A percentile compares a stretch with the other conserved stretches of the same genome.
Evolutionary conservation across 2,888 invertebrate species (phyloP).

Genomic region (Cheilosia soror): DNA sequence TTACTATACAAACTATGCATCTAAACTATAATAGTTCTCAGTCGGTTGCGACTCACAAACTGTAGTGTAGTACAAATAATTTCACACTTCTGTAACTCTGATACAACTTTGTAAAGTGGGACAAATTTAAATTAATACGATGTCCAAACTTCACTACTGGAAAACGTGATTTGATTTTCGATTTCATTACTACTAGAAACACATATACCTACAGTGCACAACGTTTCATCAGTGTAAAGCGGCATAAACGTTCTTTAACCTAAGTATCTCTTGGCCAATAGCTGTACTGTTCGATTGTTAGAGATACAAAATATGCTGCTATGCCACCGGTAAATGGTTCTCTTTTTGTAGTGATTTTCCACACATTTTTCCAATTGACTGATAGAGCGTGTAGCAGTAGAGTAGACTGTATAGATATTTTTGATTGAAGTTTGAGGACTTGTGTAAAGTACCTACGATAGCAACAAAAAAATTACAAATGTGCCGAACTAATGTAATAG

Average conservation of each 20-base stretch:
- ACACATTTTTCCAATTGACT: conserved; percentile 68
- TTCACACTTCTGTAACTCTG: conserved; percentile 36
- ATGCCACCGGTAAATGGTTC: conserved; percentile 46
- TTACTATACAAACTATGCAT: no score
- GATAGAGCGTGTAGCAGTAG: conserved; percentile 58
- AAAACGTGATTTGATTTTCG: conserved; percentile 22
- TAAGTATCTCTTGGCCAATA: conserved; percentile 13
- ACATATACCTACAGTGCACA: background rate
- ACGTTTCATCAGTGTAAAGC: conserved; percentile 39
- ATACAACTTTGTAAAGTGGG: background rate
- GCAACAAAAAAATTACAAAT: no score
- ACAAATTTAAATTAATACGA: conserved; percentile 10
- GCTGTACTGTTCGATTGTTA: conserved; percentile 21
- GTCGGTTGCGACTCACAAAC: no score
- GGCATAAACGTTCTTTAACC: conserved; percentile 52
- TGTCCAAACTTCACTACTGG: conserved; percentile 27
- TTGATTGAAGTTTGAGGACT: no score
- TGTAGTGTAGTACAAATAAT: no score
- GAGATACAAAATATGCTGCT: conserved; percentile 42
- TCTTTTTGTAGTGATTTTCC: conserved; percentile 54
- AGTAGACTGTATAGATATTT: background rate
- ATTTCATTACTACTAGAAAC: conserved; percentile 28
- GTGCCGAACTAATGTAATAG: no score
- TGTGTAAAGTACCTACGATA: no score
- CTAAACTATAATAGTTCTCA: no score